Evolutionary conservation across 1,140 invertebrate genomes (phyloP).

Genomic region (Maconellicoccus hirsutus): DNA sequence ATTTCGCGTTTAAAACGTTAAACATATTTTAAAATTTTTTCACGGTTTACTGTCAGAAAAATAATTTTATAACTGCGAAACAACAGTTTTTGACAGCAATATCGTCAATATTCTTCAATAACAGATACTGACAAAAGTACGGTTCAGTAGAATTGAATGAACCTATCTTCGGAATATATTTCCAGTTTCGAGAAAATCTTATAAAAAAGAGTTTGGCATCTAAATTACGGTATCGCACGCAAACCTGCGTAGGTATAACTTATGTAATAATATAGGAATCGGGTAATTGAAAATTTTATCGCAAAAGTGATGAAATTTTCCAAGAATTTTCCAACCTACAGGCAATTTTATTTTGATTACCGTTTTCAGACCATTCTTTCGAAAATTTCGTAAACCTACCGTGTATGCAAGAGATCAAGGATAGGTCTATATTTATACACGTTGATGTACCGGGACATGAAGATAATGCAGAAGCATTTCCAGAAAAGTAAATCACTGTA

Average conservation of each 20-base stretch:
- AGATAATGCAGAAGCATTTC: conserved; percentile 57
- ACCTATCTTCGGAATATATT: too few species aligned
- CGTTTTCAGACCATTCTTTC: conserved; percentile 53
- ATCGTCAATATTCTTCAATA: too few species aligned
- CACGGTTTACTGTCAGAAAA: too few species aligned
- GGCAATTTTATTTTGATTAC: neutral
- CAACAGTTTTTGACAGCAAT: too few species aligned
- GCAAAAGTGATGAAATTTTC: neutral
- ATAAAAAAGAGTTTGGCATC: too few species aligned
- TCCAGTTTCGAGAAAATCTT: too few species aligned
- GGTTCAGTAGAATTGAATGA: too few species aligned
- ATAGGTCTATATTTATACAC: conserved; percentile 76
- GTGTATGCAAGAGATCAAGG: conserved; percentile 71
- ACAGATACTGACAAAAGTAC: too few species aligned
- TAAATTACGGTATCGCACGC: neutral
- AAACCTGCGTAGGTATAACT: neutral
- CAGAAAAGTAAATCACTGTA: conserved; percentile 47
- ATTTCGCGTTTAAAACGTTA: too few species aligned
- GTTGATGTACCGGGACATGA: conserved; percentile 81
- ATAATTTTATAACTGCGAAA: too few species aligned
- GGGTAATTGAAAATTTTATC: neutral
- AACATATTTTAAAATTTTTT: too few species aligned
- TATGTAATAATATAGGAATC: too few species aligned
- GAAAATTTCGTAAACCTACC: conserved; percentile 65
- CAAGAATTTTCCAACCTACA: neutral